A percentile compares a stretch with the other conserved stretches of the same genome.
phyloP scores from a whole-genome alignment of 2,113 vertebrate species.

The Dinomys branickii region DNA sequence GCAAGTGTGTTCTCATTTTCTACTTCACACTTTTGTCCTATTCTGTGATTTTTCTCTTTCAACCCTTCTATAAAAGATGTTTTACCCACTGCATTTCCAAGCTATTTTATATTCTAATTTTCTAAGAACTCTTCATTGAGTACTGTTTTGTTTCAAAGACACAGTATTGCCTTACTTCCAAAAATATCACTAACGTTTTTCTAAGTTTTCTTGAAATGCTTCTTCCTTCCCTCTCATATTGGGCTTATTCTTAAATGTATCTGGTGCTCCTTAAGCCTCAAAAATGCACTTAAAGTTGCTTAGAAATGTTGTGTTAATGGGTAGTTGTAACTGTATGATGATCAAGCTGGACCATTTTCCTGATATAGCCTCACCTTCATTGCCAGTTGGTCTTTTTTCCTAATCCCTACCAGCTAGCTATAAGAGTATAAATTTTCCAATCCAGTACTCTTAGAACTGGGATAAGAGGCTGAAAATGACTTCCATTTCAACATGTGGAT shows the following conservation, averaged over 20 bases:
- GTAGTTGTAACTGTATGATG: background rate
- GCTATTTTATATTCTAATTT: background rate
- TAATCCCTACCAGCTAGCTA: background rate
- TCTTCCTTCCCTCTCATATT: background rate
- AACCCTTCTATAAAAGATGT: background rate
- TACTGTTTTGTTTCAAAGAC: background rate
- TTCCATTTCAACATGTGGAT: background rate
- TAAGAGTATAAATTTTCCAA: background rate
- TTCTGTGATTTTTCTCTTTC: background rate
- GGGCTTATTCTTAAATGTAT: background rate
- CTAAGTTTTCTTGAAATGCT: background rate
- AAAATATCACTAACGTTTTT: background rate
- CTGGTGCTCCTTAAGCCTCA: background rate
- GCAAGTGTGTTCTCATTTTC: background rate
- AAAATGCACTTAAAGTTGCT: background rate
- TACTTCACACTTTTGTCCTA: background rate
- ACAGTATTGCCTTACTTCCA: background rate
- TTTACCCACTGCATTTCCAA: background rate
- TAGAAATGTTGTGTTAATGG: background rate
- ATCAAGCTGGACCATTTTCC: background rate
- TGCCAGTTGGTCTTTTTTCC: background rate
- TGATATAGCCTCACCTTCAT: background rate
- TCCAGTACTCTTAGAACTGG: slow-evolving; percentile 16
- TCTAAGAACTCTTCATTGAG: background rate
- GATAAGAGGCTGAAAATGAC: background rate